These are phyloP conservation scores for Calonectris borealis DNA, from an alignment of 2,113 vertebrate genomes.

Conservation along the genomic window DNA sequence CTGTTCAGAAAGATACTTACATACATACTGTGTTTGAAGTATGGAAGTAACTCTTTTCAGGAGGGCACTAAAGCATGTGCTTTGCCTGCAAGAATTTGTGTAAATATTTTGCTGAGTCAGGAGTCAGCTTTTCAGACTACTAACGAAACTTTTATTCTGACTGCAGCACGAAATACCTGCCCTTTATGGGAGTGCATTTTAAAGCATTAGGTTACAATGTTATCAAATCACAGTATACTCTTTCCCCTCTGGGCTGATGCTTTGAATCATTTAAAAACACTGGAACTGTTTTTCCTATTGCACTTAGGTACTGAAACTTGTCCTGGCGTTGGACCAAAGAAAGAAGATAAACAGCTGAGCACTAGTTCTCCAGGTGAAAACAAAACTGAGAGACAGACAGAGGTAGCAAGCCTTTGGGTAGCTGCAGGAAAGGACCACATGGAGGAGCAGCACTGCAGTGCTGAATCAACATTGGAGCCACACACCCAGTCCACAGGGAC, in stretches of 20 bases:
- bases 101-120: not conserved
- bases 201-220: slow-evolving; percentile 26
- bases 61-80: not conserved
- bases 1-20: not conserved
- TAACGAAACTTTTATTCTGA: not conserved
- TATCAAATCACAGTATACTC: slow-evolving; percentile 14
- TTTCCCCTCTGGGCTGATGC: not conserved
- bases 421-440: slow-evolving; percentile 53
- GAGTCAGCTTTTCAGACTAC: not conserved
- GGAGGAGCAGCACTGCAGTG: slow-evolving; percentile 68
- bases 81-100: not conserved
- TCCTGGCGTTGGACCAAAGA: slow-evolving; percentile 45
- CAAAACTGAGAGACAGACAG: not conserved
- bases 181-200: slow-evolving; percentile 29
- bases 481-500: slow-evolving; percentile 67
- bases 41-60: not conserved
- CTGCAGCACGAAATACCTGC: not conserved
- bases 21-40: not conserved
- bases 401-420: not conserved
- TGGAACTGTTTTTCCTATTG: slow-evolving; percentile 59
- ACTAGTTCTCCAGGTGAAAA: not conserved
- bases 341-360: slow-evolving; percentile 32
- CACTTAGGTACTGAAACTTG: slow-evolving; percentile 69
- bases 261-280: slow-evolving; percentile 59
- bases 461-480: slow-evolving; percentile 24